Base-by-base conservation (phyloP, 1,140 invertebrate genomes). In the Drosophila azteca region DNA sequence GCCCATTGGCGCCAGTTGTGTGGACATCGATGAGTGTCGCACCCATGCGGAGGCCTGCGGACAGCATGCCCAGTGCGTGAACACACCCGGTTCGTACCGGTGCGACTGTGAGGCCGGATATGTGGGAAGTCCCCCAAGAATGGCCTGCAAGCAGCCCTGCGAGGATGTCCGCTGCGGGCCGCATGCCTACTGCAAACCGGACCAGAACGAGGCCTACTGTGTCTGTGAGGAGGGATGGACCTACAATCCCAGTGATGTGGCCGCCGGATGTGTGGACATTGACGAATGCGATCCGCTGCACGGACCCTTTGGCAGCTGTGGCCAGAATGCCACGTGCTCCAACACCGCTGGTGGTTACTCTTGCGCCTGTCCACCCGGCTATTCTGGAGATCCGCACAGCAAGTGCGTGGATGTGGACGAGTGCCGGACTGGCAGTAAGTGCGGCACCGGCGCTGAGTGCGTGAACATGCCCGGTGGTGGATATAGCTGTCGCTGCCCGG, bases 141-240 rank as follows among this genome's bases (percentile, higher is more conserved):
- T 96, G 51, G 92, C 93, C 29, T 98, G 97, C 90, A 97, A 97
- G 94, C 97, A 97, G 75, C 97, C 97, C 0, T 98, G 97, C 90
- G 96, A 97, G 91, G 96, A 97, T 91, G 96, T 98, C 0, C 95
- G 95, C 83, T 98, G 97, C 88, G 96, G 97, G 7, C 93, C 94
- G 9, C 97, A 98, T 87, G 96, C 97, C 5, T 97, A 94, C 85
- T 98, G 97, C 82, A 97, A 97, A 90, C 94, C 96, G 0, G 96
- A 98, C 73, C 96, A 96, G 31, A 94, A 95, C 48, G 97, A 98
- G 92, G 97, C 97, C 1, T 97, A 97, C 81, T 98, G 97, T 75
- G 96, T 98, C 49, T 98, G 97, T 87, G 96, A 98, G 88, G 96
- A 97, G 54, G 97, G 97, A 0, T 98, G 97, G 96, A 97, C 96